A percentile compares a stretch with the other conserved stretches of the same genome.
These are phyloP conservation scores for Monopis laevigella DNA, from an alignment of 2,888 invertebrate species.

Conservation along the genomic window DNA sequence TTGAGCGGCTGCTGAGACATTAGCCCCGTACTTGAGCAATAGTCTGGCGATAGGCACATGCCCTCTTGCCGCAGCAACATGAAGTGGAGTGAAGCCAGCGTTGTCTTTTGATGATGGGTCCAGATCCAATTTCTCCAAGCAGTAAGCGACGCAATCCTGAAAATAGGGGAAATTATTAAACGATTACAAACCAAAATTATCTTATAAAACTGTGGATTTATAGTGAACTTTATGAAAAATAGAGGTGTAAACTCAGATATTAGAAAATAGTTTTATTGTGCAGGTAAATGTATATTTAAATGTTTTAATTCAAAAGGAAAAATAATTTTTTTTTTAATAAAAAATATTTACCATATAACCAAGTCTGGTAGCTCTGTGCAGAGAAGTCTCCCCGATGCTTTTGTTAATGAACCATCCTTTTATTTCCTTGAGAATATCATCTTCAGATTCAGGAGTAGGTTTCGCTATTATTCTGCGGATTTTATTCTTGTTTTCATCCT, in stretches of 20 bases:
- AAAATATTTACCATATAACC: slow-evolving; percentile 87
- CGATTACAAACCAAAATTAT: too few relatives aligned
- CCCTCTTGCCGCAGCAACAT: slow-evolving; percentile 91
- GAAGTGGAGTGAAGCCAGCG: slow-evolving; percentile 92
- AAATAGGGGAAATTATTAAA: slow-evolving; percentile 17
- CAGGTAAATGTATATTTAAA: too few relatives aligned
- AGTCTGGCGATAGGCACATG: slow-evolving; percentile 87
- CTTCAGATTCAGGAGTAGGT: slow-evolving; percentile 72
- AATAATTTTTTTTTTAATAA: too few relatives aligned
- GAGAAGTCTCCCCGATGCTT: slow-evolving; percentile 91
- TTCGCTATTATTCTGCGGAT: slow-evolving; percentile 54
- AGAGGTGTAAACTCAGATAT: too few relatives aligned
- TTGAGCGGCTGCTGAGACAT: slow-evolving; percentile 90
- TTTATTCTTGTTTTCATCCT: slow-evolving; percentile 47
- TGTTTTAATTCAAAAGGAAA: too few relatives aligned
- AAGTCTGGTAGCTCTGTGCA: slow-evolving; percentile 90
- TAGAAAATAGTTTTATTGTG: too few relatives aligned
- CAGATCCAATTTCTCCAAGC: slow-evolving; percentile 84
- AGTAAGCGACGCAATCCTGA: slow-evolving; percentile 90
- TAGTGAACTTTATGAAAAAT: too few relatives aligned
- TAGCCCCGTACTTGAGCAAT: slow-evolving; percentile 88
- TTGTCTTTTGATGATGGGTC: slow-evolving; percentile 90
- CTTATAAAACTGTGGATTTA: too few relatives aligned
- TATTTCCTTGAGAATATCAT: slow-evolving; percentile 86
- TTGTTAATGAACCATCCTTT: slow-evolving; percentile 94